phyloP scores from a whole-genome alignment of 2,888 invertebrate genomes.

The Thysanoteuthis rhombus region DNA sequence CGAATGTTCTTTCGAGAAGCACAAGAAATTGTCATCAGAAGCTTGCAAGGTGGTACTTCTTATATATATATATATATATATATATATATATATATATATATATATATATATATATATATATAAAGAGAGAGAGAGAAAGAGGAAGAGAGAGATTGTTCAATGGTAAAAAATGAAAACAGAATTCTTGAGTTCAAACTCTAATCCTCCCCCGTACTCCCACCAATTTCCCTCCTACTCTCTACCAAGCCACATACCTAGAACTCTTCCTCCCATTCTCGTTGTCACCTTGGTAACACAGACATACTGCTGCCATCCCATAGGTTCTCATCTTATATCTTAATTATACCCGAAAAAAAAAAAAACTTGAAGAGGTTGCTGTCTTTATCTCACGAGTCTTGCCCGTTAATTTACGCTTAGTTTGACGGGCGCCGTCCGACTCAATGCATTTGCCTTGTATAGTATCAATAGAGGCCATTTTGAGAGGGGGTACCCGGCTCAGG shows the following conservation, averaged over 20 bases:
- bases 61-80: background rate
- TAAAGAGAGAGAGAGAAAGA: background rate
- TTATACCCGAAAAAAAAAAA: background rate
- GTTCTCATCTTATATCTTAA: background rate
- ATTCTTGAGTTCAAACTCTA: background rate
- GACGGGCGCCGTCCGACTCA: constrained; percentile 12
- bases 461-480: background rate
- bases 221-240: background rate
- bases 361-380: background rate
- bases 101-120: background rate
- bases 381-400: background rate
- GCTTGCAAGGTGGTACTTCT: too few species aligned
- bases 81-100: background rate
- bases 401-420: background rate
- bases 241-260: background rate
- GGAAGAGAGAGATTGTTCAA: too few species aligned
- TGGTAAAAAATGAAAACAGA: too few species aligned
- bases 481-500: background rate
- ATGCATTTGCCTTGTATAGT: constrained; percentile 12
- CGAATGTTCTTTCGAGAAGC: too few species aligned
- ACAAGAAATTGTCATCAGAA: too few species aligned
- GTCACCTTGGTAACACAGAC: background rate
- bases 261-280: background rate
- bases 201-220: background rate
- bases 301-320: background rate